Conservation (phyloP, 2,888 invertebrate genomes). For the Lasioglossum vierecki region DNA sequence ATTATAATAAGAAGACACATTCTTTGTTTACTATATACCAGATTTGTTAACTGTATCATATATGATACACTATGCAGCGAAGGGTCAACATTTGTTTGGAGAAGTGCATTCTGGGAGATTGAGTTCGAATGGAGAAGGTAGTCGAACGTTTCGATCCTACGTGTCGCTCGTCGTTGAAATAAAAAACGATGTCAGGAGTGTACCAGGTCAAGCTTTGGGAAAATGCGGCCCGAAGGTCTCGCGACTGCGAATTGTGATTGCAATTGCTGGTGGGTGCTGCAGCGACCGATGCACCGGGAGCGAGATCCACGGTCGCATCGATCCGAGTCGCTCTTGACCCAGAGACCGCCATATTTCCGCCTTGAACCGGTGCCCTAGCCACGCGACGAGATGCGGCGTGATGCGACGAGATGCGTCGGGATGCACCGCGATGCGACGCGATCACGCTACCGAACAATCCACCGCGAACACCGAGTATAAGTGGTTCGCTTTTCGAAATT, state of each 20-base stretch:
- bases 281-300: constrained; percentile 17
- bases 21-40: too few relatives aligned
- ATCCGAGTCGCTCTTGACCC: constrained; percentile 56
- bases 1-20: too few relatives aligned
- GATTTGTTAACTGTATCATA: too few relatives aligned
- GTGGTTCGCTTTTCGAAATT: neutral
- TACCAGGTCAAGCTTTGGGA: neutral
- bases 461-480: neutral
- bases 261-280: neutral
- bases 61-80: too few relatives aligned
- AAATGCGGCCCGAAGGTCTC: neutral
- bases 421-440: neutral
- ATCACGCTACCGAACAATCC: constrained; percentile 34
- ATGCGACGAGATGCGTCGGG: neutral
- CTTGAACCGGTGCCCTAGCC: constrained; percentile 49
- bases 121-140: neutral
- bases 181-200: neutral
- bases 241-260: neutral
- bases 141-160: neutral
- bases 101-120: too few relatives aligned
- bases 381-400: neutral
- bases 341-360: constrained; percentile 47
- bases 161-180: neutral
- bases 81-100: too few relatives aligned
- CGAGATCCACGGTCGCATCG: constrained; percentile 24